Conservation (phyloP, 1,140 invertebrate species). For the Zaprionus lachaisei region DNA sequence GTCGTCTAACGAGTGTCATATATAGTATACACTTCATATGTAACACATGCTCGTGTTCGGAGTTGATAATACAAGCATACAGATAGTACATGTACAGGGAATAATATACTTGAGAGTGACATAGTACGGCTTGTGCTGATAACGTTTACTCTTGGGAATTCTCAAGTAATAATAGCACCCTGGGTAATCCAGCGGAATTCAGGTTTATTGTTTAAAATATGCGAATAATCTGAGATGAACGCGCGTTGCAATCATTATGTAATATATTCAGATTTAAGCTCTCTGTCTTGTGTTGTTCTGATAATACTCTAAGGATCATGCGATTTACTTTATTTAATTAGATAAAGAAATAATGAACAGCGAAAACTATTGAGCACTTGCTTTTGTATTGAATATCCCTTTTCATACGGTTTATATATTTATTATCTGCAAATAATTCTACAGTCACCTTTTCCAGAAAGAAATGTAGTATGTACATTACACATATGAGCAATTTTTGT, state of each 20-base stretch:
- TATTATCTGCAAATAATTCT: background rate
- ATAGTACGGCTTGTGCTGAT: slow-evolving; percentile 26
- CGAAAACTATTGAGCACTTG: too few species aligned
- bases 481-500: background rate
- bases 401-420: too few species aligned
- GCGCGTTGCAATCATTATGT: background rate
- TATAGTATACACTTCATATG: slow-evolving; percentile 36
- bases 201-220: slow-evolving; percentile 12
- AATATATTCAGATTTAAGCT: background rate
- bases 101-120: background rate
- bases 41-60: slow-evolving; percentile 13
- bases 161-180: background rate
- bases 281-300: background rate
- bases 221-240: background rate
- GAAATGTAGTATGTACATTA: background rate
- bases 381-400: too few species aligned
- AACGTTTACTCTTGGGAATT: slow-evolving; percentile 32
- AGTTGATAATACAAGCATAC: slow-evolving; percentile 25
- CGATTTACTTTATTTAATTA: too few species aligned
- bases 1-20: slow-evolving; percentile 47
- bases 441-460: background rate
- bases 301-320: background rate
- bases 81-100: background rate
- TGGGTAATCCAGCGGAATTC: slow-evolving; percentile 21
- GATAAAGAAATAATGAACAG: too few species aligned